phyloP scores from a whole-genome alignment of 2,888 invertebrate species.

The Bibio marci region DNA sequence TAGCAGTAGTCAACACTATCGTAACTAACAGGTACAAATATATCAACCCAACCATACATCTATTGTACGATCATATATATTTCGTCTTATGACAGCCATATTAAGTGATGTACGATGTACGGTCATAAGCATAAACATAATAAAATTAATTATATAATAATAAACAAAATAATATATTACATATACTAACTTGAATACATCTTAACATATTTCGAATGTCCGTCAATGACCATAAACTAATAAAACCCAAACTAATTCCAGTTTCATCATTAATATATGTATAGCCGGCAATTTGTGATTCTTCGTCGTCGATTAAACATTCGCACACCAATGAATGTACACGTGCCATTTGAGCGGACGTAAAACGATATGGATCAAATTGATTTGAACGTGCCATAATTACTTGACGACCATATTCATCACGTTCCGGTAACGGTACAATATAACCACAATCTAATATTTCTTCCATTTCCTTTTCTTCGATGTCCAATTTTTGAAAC shows the following conservation, averaged over 20 bases:
- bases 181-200: slow-evolving; percentile 49
- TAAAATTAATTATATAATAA: too few relatives aligned
- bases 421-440: slow-evolving; percentile 55
- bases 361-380: slow-evolving; percentile 60
- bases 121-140: too few relatives aligned
- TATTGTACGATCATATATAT: too few relatives aligned
- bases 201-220: slow-evolving; percentile 61
- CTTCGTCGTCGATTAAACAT: slow-evolving; percentile 66
- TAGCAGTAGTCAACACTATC: too few relatives aligned
- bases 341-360: slow-evolving; percentile 68
- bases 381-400: slow-evolving; percentile 63
- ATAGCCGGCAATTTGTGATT: slow-evolving; percentile 68
- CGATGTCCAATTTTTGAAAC: slow-evolving; percentile 66
- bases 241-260: slow-evolving; percentile 67
- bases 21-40: too few relatives aligned
- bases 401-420: slow-evolving; percentile 56
- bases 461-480: slow-evolving; percentile 61
- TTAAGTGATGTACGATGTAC: too few relatives aligned
- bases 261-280: slow-evolving; percentile 68
- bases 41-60: too few relatives aligned
- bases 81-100: too few relatives aligned
- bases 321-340: slow-evolving; percentile 77
- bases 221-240: slow-evolving; percentile 64
- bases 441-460: slow-evolving; percentile 68
- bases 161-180: too few relatives aligned